Base-by-base conservation (phyloP, 2,797 vertebrate genomes). In the Ibycter americanus region DNA sequence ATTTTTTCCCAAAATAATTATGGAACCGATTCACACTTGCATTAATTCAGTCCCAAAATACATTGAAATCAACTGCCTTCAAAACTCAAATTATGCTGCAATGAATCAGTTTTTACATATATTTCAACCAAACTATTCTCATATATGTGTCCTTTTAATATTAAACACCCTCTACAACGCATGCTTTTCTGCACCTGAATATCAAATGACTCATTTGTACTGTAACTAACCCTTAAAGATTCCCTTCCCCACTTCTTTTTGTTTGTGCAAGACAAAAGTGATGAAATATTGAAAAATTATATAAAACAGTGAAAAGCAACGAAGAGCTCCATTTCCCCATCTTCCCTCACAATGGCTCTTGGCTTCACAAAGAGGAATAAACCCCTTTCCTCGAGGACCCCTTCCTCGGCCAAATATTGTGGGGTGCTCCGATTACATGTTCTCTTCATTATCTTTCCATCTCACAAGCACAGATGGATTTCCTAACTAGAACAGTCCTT, bases 31-130 rank as follows among this genome's bases (percentile, higher is more conserved):
- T 96, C 73, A 92, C 16, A 62, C 71, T 61, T 82, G 38, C 32
- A 73, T 82, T 93, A 61, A 31, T 85, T 61, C 47, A 84, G 51
- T 82, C 82, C 36, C 44, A 92, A 90, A 97, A 93, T 84, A 94
- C 44, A 92, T 11, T 46, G 59, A 96, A 97, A 96, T 87, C 89
- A 95, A 56, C 87, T 82, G 70, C 77, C 74, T 97, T 87, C 59
- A 77, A 89, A 95, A 89, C 25, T 42, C 47, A 63, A 87, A 90
- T 95, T 84, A 90, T 59, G n/a, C 73, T 82, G 38, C 58, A 84
- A n/a, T 87, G 47, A 94, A 66, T 96, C 78, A 82, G 66, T 29
- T 90, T 86, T 74, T 89, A 52, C 42, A 76, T 68, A 94, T 90
- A 87, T 83, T 87, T 78, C 92, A 93, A 77, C n/a, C 25, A 76